Evolutionary conservation across 2,113 vertebrate species (phyloP).

Genomic region (Notothenia coriiceps): DNA sequence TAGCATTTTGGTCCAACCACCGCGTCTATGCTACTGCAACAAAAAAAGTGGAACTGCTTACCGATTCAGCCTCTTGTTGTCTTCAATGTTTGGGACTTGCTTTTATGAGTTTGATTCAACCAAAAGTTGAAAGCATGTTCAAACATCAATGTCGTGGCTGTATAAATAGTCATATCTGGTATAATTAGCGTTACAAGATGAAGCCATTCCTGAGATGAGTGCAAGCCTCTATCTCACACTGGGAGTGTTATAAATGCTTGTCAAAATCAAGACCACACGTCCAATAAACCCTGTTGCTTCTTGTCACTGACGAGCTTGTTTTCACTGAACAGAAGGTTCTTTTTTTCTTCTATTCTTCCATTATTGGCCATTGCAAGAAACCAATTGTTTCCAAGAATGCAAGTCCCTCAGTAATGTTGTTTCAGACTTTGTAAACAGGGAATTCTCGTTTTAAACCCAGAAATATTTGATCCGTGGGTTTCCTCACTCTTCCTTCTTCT

Average conservation of each 20-base stretch:
- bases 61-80: slow-evolving; percentile 18
- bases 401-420: neutral
- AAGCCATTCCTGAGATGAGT: slow-evolving; percentile 29
- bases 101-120: slow-evolving; percentile 32
- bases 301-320: neutral
- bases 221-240: slow-evolving; percentile 33
- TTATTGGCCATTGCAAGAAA: neutral
- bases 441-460: neutral
- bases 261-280: slow-evolving; percentile 32
- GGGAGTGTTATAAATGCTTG: slow-evolving; percentile 51
- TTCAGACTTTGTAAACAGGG: neutral
- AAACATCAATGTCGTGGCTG: slow-evolving; percentile 29
- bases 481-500: neutral
- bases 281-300: slow-evolving; percentile 27
- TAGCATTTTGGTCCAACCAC: slow-evolving; percentile 46
- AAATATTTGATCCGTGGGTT: neutral
- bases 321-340: neutral
- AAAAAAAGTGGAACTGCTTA: neutral
- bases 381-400: neutral
- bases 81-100: neutral
- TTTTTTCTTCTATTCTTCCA: neutral
- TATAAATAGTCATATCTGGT: slow-evolving; percentile 50
- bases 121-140: slow-evolving; percentile 32
- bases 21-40: slow-evolving; percentile 1
- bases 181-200: slow-evolving; percentile 62